phyloP scores from a whole-genome alignment of 2,888 invertebrate species.

The Eulithis testata region DNA sequence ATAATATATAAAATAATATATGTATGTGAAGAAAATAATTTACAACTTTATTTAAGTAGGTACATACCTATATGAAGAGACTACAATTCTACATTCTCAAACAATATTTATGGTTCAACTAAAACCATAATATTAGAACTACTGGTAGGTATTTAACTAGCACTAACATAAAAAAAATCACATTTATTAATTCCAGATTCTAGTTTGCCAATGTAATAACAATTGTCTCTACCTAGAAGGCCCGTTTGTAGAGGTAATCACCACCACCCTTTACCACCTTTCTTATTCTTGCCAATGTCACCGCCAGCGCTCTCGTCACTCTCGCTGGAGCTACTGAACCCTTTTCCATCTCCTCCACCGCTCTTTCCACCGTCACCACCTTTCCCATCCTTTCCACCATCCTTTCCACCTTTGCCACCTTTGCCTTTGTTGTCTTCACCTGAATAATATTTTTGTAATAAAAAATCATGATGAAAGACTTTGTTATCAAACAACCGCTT shows the following conservation, averaged over 20 bases:
- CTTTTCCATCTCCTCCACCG: constrained; percentile 21
- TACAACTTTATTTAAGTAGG: too few species aligned
- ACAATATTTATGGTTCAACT: too few species aligned
- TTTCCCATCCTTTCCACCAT: not conserved
- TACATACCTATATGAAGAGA: too few species aligned
- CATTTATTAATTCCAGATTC: too few species aligned
- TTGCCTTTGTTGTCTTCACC: constrained; percentile 37
- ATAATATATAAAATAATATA: too few species aligned
- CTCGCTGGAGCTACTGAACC: constrained; percentile 25
- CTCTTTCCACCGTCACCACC: constrained; percentile 24
- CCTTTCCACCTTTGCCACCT: constrained; percentile 42
- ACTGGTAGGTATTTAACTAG: too few species aligned
- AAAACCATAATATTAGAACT: too few species aligned
- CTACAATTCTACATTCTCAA: too few species aligned
- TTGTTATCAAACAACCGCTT: not conserved
- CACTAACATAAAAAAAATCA: too few species aligned
- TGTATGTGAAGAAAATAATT: too few species aligned
- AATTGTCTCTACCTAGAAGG: too few species aligned
- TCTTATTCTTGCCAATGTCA: constrained; percentile 25
- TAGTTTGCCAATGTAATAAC: too few species aligned
- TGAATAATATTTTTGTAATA: not conserved
- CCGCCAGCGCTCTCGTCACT: constrained; percentile 28
- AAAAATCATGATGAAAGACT: not conserved
- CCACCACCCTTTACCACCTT: constrained; percentile 32
- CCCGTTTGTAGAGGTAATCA: not conserved